A percentile compares a stretch with the other conserved stretches of the same genome.
phyloP scores from a whole-genome alignment of 2,113 vertebrate species.

The Rana temporaria region DNA sequence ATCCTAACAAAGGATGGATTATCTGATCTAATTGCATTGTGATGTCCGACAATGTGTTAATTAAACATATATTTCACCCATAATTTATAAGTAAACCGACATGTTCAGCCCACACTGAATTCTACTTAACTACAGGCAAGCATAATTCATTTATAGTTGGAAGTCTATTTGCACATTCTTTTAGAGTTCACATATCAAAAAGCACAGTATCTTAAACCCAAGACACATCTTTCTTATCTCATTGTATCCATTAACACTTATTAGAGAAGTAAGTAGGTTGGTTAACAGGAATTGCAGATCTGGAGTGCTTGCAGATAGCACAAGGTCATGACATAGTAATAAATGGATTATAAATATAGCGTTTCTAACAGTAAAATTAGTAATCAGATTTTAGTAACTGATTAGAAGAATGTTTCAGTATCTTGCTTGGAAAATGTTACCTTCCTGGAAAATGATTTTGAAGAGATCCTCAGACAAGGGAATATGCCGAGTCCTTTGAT shows the following conservation, averaged over 20 bases:
- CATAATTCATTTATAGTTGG: conserved; percentile 31
- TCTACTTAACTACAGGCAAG: conserved; percentile 15
- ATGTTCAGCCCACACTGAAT: neutral
- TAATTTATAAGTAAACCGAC: neutral
- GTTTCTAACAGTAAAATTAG: neutral
- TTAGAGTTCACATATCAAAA: neutral
- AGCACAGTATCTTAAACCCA: neutral
- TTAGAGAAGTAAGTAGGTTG: neutral
- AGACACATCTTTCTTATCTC: neutral
- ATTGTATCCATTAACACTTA: conserved; percentile 40
- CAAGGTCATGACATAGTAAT: too few species aligned
- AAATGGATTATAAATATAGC: neutral
- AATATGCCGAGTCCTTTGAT: too few species aligned
- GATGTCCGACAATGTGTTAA: neutral
- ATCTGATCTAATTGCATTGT: conserved; percentile 3
- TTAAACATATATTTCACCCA: neutral
- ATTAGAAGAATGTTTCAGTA: too few species aligned
- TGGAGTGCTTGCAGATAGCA: neutral
- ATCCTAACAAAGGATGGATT: neutral
- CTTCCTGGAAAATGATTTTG: too few species aligned
- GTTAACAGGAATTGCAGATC: neutral
- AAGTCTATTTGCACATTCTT: conserved; percentile 37
- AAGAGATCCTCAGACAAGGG: too few species aligned
- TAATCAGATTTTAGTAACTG: too few species aligned
- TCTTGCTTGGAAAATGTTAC: too few species aligned